These are phyloP conservation scores for Epizoanthus stellaris DNA, from an alignment of 92 coral and sea anemone species.

Conservation along the genomic window DNA sequence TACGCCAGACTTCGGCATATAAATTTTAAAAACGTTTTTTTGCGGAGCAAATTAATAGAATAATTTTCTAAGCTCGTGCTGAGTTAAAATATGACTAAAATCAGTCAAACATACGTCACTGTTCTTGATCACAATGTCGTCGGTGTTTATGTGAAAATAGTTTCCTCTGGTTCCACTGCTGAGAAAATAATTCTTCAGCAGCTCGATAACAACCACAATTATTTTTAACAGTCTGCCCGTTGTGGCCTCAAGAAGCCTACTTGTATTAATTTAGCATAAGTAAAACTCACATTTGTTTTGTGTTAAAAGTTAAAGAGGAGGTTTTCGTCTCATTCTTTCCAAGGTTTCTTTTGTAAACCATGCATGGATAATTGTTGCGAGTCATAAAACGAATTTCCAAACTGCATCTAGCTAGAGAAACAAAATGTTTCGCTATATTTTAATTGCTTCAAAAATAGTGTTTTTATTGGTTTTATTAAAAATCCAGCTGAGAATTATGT, in stretches of 20 bases:
- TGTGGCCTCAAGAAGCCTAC: neutral
- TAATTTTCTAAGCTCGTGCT: too few relatives aligned
- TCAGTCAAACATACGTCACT: too few relatives aligned
- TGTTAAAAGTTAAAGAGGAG: neutral
- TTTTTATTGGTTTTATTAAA: conserved; percentile 27
- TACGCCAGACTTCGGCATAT: too few relatives aligned
- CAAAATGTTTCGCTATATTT: neutral
- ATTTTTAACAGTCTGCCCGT: neutral
- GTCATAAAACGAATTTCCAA: neutral
- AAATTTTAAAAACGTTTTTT: too few relatives aligned
- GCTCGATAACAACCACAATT: too few relatives aligned
- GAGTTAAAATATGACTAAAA: too few relatives aligned
- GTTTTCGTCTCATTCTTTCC: neutral
- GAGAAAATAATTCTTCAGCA: too few relatives aligned
- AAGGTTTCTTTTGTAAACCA: neutral
- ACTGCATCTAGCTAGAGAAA: neutral
- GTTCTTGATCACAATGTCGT: too few relatives aligned
- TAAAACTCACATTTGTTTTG: neutral
- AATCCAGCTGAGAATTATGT: conserved; percentile 23
- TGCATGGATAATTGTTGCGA: neutral
- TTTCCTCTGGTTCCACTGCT: too few relatives aligned
- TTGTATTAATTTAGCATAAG: neutral
- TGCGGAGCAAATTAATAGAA: too few relatives aligned
- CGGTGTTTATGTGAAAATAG: too few relatives aligned
- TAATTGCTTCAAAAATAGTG: conserved; percentile 11